Base-by-base conservation (phyloP, 1,140 invertebrate species). In the Hesperophylax magnus region DNA sequence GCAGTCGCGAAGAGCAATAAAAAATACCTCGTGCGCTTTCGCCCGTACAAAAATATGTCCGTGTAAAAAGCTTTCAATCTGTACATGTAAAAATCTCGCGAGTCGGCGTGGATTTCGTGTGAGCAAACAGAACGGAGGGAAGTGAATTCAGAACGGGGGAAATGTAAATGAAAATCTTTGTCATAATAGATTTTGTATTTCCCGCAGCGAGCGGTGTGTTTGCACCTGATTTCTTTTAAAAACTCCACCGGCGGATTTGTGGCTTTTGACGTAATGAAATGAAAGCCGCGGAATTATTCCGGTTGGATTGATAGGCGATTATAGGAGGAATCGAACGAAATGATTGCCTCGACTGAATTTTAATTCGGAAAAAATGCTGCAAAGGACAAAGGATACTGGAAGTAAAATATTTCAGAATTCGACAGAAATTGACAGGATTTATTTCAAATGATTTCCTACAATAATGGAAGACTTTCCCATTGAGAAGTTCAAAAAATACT, bases 131-230 rank as follows among this genome's bases (percentile, higher is more conserved):
- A 82, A 63, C 24, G 69, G n/a, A 61, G 47, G 31, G 79, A 81
- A 80, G 54, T 56, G 79, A 81, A 79, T 81, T 84, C 80, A 47
- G 56, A 77, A 77, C 72, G 77, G 61, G 67, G 75, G 61, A 60
- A 83, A 83, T 83, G 82, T 81, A 81, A 84, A 84, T 81, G 82
- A 81, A 84, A 84, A 81, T 83, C 82, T 81, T 81, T 72, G 65
- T 76, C 80, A 84, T 84, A 81, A 78, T 67, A 67, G 77, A 78
- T 78, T 78, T 67, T 78, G 77, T 67, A 78, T 78, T 56, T 56
- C 63, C 61, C 61, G 39, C 72, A 31, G 27, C 54, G 56, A 60
- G 53, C 34, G 72, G 54, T 80, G 69, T 83, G 77, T 84, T 84
- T 84, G 80, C 82, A 84, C 80, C 80, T 84, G 82, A 81, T 80